Evolutionary conservation across 2,888 invertebrate genomes (phyloP).

Genomic region (Iselma pallidipennis): DNA sequence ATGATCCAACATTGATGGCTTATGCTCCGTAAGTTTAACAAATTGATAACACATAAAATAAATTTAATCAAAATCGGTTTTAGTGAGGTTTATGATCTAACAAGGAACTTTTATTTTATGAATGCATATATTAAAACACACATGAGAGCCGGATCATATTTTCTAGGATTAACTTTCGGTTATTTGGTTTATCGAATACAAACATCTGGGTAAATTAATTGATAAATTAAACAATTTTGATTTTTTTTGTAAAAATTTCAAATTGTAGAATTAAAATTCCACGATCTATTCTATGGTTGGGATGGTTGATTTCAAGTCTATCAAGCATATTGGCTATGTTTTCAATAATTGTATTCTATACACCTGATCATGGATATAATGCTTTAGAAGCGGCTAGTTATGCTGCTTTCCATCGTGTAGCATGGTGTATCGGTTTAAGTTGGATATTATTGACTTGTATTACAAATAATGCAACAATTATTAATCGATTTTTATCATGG

Average conservation of each 20-base stretch:
- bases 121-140: slow-evolving; percentile 74
- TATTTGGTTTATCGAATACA: slow-evolving; percentile 69
- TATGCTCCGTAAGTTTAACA: slow-evolving; percentile 66
- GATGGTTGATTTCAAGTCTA: slow-evolving; percentile 46
- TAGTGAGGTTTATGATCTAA: slow-evolving; percentile 69
- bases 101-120: slow-evolving; percentile 66
- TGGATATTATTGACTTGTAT: slow-evolving; percentile 70
- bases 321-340: slow-evolving; percentile 64
- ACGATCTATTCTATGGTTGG: slow-evolving; percentile 32
- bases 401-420: slow-evolving; percentile 66
- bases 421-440: slow-evolving; percentile 70
- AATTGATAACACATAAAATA: slow-evolving; percentile 9
- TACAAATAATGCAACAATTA: slow-evolving; percentile 66
- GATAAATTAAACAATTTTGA: background rate
- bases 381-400: slow-evolving; percentile 67
- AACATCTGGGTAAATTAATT: slow-evolving; percentile 61
- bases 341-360: slow-evolving; percentile 67
- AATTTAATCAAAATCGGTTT: slow-evolving; percentile 40
- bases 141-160: slow-evolving; percentile 73
- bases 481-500: slow-evolving; percentile 64
- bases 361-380: slow-evolving; percentile 63
- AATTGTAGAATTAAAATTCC: slow-evolving; percentile 45
- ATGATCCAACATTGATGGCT: slow-evolving; percentile 71
- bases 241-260: background rate
- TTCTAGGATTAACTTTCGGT: slow-evolving; percentile 68